Evolutionary conservation across 1,140 invertebrate species (phyloP), one percentile per base, ranked within the genome.

Genomic region (Hermetia illucens): DNA sequence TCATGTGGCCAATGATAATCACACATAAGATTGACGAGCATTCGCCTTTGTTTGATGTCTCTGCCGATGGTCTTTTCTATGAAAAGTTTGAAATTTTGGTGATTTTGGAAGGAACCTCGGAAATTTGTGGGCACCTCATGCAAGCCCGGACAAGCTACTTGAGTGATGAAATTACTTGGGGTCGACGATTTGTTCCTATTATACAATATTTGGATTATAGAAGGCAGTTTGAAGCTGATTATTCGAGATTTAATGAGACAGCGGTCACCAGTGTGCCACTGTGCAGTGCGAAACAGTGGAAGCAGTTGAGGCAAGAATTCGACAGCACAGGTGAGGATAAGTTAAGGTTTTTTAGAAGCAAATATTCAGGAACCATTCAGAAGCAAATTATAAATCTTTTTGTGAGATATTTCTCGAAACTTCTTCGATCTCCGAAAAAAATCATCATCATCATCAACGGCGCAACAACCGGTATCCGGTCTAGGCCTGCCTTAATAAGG

Each of bases 171-270:
- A 74, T 84, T 30, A 50, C 79, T 2, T 85, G 80, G 78, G 79
- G 79, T 1, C 74, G 80, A 50, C 61, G 76, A 16, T 80, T 79
- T 44, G 60, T 65, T 17, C 61, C 68, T 5, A 49, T 68, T 90
- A 82, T 95, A 20, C 71, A 72, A 21, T 95, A 91, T 58, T 85
- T 83, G 42, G 86, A 87, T 52, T 82, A 88, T 37, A 75, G 82
- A 31, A 79, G 88, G 38, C 79, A 81, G 20, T 95, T 92, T 61
- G 75, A 86, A 49, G 86, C 94, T 13, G 87, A 96, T 60, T 95
- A 93, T 55, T 82, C 78, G 17, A 71, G 84, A 44, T 96, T 96
- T 63, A 84, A 95, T 54, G 79, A 77, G 45, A 91, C 87, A 4
- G 75, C 75, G 38, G 81, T 87, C 54, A 78, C 93, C 12, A 79